A percentile compares a stretch with the other conserved stretches of the same genome.
Conservation (phyloP, 2,113 vertebrate genomes). For the Philantomba maxwellii region DNA sequence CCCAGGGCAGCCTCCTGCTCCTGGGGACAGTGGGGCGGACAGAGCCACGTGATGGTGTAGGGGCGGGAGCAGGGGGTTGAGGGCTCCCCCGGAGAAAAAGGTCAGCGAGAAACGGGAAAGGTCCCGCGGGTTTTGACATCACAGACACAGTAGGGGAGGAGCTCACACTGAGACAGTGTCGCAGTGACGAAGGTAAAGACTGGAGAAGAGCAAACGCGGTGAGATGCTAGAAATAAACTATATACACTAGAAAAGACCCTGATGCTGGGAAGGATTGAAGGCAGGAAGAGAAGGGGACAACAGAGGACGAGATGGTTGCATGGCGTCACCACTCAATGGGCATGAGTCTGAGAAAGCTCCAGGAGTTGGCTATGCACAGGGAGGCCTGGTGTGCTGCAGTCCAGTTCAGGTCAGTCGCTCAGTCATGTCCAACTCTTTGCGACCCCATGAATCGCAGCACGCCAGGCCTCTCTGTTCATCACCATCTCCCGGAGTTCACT, state of each 20-base stretch:
- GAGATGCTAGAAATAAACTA: accelerated
- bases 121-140: neutral
- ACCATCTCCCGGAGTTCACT: too few relatives aligned
- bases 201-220: neutral
- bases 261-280: neutral
- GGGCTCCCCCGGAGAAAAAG: accelerated
- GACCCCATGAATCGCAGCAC: too few relatives aligned
- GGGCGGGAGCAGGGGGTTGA: neutral
- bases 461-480: too few relatives aligned
- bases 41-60: neutral
- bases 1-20: accelerated
- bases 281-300: neutral
- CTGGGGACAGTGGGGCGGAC: accelerated
- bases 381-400: neutral
- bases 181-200: neutral
- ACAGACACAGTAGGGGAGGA: too few relatives aligned
- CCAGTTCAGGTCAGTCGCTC: neutral
- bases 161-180: accelerated
- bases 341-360: neutral
- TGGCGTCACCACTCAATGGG: neutral
- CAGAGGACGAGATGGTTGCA: neutral
- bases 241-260: neutral
- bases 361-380: neutral
- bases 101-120: neutral
- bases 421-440: too few relatives aligned